Percentiles rank a stretch among this genome's conserved stretches.
Evolutionary conservation across 2,797 vertebrate species (phyloP).

Genomic region (Parambassis ranga): DNA sequence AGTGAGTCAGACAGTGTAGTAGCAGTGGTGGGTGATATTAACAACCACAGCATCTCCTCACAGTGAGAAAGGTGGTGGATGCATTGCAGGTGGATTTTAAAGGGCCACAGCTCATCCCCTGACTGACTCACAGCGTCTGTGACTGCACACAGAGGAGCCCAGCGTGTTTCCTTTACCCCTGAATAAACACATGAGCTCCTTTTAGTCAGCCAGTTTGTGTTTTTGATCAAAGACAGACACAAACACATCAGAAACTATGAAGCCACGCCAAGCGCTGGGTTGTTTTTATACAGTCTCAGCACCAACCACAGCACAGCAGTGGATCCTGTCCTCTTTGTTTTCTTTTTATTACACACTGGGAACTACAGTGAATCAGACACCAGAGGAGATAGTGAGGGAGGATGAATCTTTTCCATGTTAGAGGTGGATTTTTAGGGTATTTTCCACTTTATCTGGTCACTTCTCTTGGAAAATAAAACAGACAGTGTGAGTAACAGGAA

Average conservation of each 20-base stretch:
- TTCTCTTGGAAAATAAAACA: conserved; percentile 57
- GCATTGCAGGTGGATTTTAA: conserved; percentile 72
- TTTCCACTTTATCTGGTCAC: conserved; percentile 48
- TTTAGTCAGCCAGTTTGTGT: conserved; percentile 78
- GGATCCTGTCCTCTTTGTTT: conserved; percentile 40
- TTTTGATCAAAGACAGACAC: conserved; percentile 63
- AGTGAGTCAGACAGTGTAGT: conserved; percentile 76
- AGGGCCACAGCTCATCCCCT: conserved; percentile 36
- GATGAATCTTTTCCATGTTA: conserved; percentile 50
- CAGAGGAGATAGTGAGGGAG: conserved; percentile 23
- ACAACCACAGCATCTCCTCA: conserved; percentile 41
- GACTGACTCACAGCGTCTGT: conserved; percentile 66
- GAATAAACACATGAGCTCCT: conserved; percentile 83
- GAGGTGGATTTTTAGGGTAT: conserved; percentile 8
- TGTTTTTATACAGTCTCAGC: conserved; percentile 76
- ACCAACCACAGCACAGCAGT: conserved; percentile 73
- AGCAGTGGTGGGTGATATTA: conserved; percentile 27
- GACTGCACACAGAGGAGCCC: conserved; percentile 63
- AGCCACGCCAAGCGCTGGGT: conserved; percentile 74
- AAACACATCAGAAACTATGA: conserved; percentile 35
- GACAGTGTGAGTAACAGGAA: conserved; percentile 66
- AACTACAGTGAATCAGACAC: conserved; percentile 33
- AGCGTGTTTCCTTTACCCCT: conserved; percentile 79
- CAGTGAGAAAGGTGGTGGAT: conserved; percentile 25
- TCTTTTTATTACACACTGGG: conserved; percentile 15